Base-by-base conservation (phyloP, 2,797 vertebrate genomes). In the Siniperca scherzeri region DNA sequence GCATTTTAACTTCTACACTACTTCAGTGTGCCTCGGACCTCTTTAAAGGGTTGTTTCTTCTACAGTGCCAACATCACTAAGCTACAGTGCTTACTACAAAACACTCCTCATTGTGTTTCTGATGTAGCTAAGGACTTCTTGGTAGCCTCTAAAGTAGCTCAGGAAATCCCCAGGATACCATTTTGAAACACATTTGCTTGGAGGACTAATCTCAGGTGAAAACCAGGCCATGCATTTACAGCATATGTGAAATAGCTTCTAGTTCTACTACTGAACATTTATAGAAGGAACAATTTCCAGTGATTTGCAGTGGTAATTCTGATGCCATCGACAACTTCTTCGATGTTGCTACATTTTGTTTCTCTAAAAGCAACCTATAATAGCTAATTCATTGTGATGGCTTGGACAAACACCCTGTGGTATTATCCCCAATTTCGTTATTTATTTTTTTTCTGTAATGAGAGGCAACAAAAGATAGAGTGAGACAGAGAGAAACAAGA, bases 141-240 rank as follows among this genome's bases (percentile, higher is more conserved):
- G 16, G 66, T 53, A n/a, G 40, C 33, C 76, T 79, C 44, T 25
- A 12, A 60, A 76, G n/a, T 25, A 30, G 33, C 30, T 21, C 36
- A 59, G 13, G 52, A 42, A 64, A 66, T 60, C 19, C 68, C 38
- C 9, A 4, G 30, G 38, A 62, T 69, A 17, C 33, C 50, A 64
- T 36, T 77, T 67, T 62, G 21, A 68, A 48, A 73, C 65, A n/a
- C 40, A 66, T 55, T 68, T 65, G 42, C 50, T 30, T 10, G 8
- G 9, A 66, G 25, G 70, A 60, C 11, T 59, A 21, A 55, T 66
- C 40, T 68, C 56, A 70, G 67, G 74, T 74, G 42, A 70, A 66
- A 64, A 12, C 13, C 73, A 22, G 64, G 56, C 3, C 14, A 7
- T n/a, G 57, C 21, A 17, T 68, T 59, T 14, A 38, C 38, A 40